phyloP scores from a whole-genome alignment of 2,797 vertebrate genomes.

The Allobates femoralis region DNA sequence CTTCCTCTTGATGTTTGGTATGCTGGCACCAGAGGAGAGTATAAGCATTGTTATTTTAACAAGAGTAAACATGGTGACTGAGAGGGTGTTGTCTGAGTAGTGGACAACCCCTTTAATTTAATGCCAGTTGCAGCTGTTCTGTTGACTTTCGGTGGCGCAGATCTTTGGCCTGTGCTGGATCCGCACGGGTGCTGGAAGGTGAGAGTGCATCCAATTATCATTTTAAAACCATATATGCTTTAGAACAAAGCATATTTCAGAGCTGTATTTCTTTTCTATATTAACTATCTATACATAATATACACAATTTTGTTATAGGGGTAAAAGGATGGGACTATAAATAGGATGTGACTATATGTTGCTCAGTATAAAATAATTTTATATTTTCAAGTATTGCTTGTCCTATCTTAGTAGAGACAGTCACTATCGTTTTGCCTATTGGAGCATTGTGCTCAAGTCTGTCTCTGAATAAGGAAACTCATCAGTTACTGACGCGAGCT shows the following conservation, averaged over 20 bases:
- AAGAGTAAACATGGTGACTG: too few species aligned
- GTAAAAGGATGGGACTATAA: neutral
- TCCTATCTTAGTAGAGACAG: neutral
- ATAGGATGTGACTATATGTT: neutral
- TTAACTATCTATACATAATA: neutral
- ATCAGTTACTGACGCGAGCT: neutral
- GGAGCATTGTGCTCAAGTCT: neutral
- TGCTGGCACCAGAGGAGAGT: too few species aligned
- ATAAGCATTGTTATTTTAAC: too few species aligned
- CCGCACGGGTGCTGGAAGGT: too few species aligned
- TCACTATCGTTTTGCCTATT: neutral
- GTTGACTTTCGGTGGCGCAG: too few species aligned
- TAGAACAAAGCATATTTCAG: neutral
- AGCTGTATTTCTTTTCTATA: neutral
- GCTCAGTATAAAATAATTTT: neutral
- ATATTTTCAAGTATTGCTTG: neutral
- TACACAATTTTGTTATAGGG: neutral
- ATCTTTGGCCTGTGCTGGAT: too few species aligned
- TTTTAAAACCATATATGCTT: neutral
- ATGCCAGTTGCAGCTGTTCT: too few species aligned
- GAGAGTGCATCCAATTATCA: too few species aligned
- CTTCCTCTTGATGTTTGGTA: too few species aligned
- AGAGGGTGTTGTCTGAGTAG: too few species aligned
- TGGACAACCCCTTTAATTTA: too few species aligned
- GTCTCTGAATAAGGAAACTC: constrained; percentile 13